Percentiles rank a stretch among this genome's conserved stretches.
Conservation (phyloP, 1,140 invertebrate species). For the Octopus sinensis region DNA sequence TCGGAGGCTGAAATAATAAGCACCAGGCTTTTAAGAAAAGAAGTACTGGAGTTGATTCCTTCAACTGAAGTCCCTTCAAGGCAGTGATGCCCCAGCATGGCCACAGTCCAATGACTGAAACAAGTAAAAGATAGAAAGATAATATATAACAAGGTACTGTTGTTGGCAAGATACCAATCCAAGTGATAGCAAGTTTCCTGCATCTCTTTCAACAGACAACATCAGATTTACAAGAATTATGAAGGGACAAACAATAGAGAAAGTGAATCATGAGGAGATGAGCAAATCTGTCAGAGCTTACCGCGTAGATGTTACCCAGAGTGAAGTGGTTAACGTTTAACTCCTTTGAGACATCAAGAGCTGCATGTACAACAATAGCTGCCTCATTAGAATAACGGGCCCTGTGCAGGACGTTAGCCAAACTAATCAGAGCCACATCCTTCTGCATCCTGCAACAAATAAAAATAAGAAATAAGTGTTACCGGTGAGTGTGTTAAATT, state of each 20-base stretch:
- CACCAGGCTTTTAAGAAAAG: too few relatives aligned
- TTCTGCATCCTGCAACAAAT: constrained; percentile 67
- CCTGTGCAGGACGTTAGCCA: constrained; percentile 79
- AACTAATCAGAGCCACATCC: constrained; percentile 75
- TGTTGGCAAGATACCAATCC: too few relatives aligned
- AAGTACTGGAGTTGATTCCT: too few relatives aligned
- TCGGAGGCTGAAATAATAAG: too few relatives aligned
- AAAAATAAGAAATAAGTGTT: constrained; percentile 5
- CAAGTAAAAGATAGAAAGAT: too few relatives aligned
- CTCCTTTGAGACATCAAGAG: constrained; percentile 73
- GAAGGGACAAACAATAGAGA: background rate
- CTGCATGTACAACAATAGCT: constrained; percentile 73
- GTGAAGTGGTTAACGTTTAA: constrained; percentile 74
- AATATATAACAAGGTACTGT: too few relatives aligned
- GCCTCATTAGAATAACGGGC: constrained; percentile 73
- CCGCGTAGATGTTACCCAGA: constrained; percentile 74
- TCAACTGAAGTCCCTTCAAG: too few relatives aligned
- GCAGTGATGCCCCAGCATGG: too few relatives aligned
- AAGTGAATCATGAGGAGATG: background rate
- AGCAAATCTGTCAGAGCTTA: constrained; percentile 41
- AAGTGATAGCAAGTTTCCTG: too few relatives aligned
- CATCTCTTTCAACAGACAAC: background rate
- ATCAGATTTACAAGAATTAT: background rate
- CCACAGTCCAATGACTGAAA: too few relatives aligned
- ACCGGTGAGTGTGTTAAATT: too few relatives aligned